Conservation (phyloP, 2,888 invertebrate species). For the Drosophila kambysellisi region DNA sequence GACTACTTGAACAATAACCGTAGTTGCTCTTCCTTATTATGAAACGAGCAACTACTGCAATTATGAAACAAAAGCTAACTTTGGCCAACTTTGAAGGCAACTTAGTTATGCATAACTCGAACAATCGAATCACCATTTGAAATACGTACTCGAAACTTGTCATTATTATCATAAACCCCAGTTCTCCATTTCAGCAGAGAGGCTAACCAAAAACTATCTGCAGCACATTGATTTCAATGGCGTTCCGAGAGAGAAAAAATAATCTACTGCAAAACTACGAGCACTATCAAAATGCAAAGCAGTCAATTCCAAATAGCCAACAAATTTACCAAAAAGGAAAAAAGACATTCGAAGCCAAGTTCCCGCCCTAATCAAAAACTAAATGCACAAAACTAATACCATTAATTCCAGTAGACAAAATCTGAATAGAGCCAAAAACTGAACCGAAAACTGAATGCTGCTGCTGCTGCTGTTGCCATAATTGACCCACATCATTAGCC, state of each 20-base stretch:
- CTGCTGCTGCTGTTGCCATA: constrained; percentile 65
- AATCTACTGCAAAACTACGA: constrained; percentile 21
- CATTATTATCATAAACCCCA: constrained; percentile 47
- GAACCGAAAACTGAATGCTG: constrained; percentile 32
- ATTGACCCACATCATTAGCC: constrained; percentile 80
- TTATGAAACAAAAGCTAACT: constrained; percentile 34
- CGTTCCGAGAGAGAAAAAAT: constrained; percentile 15
- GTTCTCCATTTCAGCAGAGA: constrained; percentile 9
- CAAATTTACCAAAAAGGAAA: constrained; percentile 16
- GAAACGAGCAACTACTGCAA: constrained; percentile 23
- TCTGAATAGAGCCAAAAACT: constrained; percentile 65
- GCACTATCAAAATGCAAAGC: constrained; percentile 38
- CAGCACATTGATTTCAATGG: constrained; percentile 65
- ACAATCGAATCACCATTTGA: constrained; percentile 39
- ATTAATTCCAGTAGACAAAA: constrained; percentile 81
- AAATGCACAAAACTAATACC: constrained; percentile 80
- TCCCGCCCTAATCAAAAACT: constrained; percentile 75
- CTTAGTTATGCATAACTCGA: constrained; percentile 43
- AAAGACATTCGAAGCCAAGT: constrained; percentile 24
- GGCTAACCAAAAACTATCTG: constrained; percentile 55
- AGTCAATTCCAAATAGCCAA: constrained; percentile 61
- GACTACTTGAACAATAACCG: constrained; percentile 10
- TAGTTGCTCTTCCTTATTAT: constrained; percentile 9
- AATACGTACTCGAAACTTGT: constrained; percentile 36
- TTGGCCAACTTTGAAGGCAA: constrained; percentile 29